Base-by-base conservation (phyloP, 2,888 invertebrate genomes). In the Choreutis nemorana region DNA sequence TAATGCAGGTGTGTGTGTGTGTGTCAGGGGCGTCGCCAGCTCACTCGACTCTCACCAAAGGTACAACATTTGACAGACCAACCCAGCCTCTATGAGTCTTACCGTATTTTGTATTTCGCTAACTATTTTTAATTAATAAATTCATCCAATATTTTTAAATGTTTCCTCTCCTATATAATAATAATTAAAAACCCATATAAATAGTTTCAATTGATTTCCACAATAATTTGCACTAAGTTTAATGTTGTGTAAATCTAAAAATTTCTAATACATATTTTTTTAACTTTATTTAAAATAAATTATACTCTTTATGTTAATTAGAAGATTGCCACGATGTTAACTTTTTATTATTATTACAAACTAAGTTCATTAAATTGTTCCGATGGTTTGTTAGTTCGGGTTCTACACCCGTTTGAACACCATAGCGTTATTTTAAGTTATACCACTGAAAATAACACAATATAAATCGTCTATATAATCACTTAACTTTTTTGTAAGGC, bases 51-150 rank as follows among this genome's bases (percentile, higher is more conserved):
- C n/a, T n/a, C n/a, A n/a, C 36, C 42, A 16, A 53, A 41, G 33
- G 41, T 37, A 37, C 22, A 33, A 55, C 71, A 62, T 60, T 68
- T 67, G 75, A 78, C 77, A 73, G 73, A 67, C 65, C 55, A n/a
- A n/a, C n/a, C n/a, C n/a, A 70, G 67, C 71, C 75, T 70, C 68
- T 68, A 72, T 62, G 71, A 71, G 62, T 73, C 77, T 77, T 78
- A 77, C 59, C 73, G 70, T 78, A 77, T 72, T n/a, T 72, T 75
- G 77, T 77, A 78, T 73, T 78, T 77, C 61, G 75, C 78, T 78
- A 77, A 77, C 77, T 78, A 78, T 77, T 75, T 60, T 78, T 78
- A 77, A 75, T 75, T 78, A 77, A 78, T 78, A 78, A 77, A 78
- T 78, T 78, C 77, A 71, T 77, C 72, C 73, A 75, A 77, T 77